Percentiles rank a stretch among this genome's conserved stretches.
These are phyloP conservation scores for Callosobruchus maculatus DNA, from an alignment of 2,888 invertebrate species.

Conservation along the genomic window DNA sequence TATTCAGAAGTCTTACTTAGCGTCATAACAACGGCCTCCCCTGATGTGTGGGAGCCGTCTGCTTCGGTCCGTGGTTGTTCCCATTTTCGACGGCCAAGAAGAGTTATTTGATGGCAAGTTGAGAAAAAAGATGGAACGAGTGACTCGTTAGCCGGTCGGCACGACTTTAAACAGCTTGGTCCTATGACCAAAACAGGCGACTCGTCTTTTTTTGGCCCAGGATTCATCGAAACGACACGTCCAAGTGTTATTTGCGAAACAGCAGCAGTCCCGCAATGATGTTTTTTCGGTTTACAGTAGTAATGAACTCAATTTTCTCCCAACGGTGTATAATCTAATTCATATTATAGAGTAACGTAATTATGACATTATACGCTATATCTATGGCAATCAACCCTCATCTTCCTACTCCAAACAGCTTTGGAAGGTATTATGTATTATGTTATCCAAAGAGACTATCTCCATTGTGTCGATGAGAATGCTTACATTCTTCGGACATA, in stretches of 20 bases:
- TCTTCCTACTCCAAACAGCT: too few species aligned
- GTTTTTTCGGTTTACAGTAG: too few species aligned
- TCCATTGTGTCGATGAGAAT: too few species aligned
- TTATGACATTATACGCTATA: too few species aligned
- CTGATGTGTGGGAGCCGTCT: neutral
- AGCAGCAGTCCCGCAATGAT: neutral
- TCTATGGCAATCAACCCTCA: too few species aligned
- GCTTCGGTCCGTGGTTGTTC: neutral
- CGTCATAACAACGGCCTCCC: neutral
- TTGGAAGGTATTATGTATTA: too few species aligned
- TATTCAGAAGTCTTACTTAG: neutral
- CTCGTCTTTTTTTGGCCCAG: neutral
- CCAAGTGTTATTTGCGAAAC: neutral
- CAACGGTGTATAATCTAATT: too few species aligned
- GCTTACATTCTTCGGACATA: too few species aligned
- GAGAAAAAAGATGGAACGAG: neutral
- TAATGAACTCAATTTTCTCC: too few species aligned
- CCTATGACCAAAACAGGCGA: neutral
- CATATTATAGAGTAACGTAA: too few species aligned
- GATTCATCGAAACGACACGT: neutral
- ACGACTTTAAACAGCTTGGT: neutral
- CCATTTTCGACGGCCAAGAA: neutral
- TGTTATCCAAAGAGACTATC: too few species aligned
- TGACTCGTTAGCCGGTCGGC: neutral
- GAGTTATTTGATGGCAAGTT: neutral